These are phyloP conservation scores for Clinocottus analis DNA, from an alignment of 2,113 vertebrate genomes.

Conservation along the genomic window DNA sequence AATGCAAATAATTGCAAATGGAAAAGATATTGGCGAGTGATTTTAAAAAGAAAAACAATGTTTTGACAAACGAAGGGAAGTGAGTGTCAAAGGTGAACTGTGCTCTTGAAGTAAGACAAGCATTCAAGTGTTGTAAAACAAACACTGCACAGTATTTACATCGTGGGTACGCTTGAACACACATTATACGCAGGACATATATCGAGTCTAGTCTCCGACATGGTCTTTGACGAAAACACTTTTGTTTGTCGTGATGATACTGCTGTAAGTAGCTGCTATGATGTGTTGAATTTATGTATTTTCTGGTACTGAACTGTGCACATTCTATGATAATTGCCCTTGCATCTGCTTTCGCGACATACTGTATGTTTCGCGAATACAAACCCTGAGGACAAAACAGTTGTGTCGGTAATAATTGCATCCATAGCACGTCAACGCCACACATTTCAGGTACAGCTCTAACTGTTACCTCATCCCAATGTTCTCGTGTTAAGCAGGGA, in stretches of 20 bases:
- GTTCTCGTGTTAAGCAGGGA: slow-evolving; percentile 44
- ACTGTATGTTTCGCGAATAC: background rate
- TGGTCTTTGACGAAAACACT: background rate
- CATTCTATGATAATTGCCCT: slow-evolving; percentile 14
- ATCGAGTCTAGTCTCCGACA: background rate
- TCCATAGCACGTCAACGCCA: background rate
- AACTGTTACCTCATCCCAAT: slow-evolving; percentile 24
- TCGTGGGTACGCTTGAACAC: background rate
- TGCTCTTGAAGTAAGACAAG: background rate
- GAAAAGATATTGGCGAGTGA: background rate
- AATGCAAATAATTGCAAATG: slow-evolving; percentile 22
- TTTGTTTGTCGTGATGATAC: background rate
- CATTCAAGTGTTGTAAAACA: background rate
- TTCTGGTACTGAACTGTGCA: background rate
- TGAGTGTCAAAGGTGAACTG: background rate
- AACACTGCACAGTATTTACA: background rate
- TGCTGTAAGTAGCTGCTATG: background rate
- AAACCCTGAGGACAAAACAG: background rate
- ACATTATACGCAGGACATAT: background rate
- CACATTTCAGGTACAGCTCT: slow-evolving; percentile 25
- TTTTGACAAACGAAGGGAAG: slow-evolving; percentile 1
- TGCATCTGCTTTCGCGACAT: background rate
- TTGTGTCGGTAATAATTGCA: slow-evolving; percentile 28
- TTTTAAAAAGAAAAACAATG: background rate
- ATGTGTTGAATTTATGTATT: background rate